Percentiles rank a stretch among this genome's conserved stretches.
phyloP scores from a whole-genome alignment of 2,888 invertebrate genomes.

The Xestia xanthographa region DNA sequence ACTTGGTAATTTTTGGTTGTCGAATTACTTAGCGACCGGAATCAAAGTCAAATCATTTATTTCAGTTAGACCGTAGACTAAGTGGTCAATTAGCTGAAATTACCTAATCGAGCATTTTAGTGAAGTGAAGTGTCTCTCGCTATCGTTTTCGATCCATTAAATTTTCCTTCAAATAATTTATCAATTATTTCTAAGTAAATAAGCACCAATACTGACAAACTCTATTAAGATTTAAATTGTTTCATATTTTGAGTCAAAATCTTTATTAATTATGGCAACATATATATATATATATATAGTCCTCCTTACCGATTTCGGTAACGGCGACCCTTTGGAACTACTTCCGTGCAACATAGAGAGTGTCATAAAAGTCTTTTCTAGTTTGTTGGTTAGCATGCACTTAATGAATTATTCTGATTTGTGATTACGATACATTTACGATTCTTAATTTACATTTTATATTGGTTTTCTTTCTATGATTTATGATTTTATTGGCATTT shows the following conservation, averaged over 20 bases:
- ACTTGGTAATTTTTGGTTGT: neutral
- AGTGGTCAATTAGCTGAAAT: neutral
- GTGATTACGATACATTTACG: no score
- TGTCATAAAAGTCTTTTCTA: neutral
- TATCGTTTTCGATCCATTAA: neutral
- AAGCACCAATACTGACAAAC: neutral
- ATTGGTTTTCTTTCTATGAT: no score
- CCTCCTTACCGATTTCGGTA: no score
- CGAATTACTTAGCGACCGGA: neutral
- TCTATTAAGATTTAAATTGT: neutral
- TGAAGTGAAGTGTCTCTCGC: neutral
- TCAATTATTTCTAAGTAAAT: neutral
- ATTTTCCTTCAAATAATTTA: neutral
- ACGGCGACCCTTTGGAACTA: no score
- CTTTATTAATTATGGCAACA: neutral
- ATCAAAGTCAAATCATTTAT: slow-evolving; percentile 8
- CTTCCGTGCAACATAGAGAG: neutral
- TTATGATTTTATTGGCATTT: no score
- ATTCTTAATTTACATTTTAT: no score
- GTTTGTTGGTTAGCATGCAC: neutral
- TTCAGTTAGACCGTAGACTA: neutral
- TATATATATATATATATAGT: no score
- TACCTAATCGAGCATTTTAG: neutral
- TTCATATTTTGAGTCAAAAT: slow-evolving; percentile 4
- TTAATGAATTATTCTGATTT: no score